These are phyloP conservation scores for Pteropus alecto DNA, from an alignment of 2,113 vertebrate species.

Conservation along the genomic window DNA sequence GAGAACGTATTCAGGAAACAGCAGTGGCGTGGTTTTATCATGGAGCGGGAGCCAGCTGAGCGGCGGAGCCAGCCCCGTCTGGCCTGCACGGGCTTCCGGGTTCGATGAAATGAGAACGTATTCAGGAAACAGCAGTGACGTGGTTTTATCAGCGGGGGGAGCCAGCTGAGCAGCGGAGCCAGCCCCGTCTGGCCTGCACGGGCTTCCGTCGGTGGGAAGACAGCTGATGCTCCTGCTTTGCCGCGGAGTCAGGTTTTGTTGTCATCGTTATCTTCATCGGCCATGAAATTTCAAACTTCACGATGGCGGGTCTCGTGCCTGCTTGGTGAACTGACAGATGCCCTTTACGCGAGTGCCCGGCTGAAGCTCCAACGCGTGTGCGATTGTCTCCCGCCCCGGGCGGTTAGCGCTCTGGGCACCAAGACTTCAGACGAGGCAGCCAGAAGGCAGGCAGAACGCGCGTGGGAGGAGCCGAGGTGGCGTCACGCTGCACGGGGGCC, in stretches of 20 bases:
- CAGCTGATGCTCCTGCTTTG: not conserved
- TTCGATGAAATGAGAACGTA: slow-evolving; percentile 67
- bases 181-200: too few species aligned
- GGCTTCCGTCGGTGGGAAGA: too few species aligned
- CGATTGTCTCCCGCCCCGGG: fast-evolving
- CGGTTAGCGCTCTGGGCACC: not conserved
- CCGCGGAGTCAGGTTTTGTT: too few species aligned
- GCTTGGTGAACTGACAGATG: fast-evolving
- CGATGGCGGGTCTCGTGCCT: not conserved
- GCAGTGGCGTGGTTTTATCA: slow-evolving; percentile 50
- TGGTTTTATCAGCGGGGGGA: not conserved
- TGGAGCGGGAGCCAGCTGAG: slow-evolving; percentile 55
- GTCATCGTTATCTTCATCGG: too few species aligned
- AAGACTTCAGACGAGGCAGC: not conserved
- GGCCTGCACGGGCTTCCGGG: not conserved
- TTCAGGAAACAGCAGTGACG: slow-evolving; percentile 61
- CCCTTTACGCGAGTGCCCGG: fast-evolving
- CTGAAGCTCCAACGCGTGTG: fast-evolving
- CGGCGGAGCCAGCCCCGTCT: not conserved
- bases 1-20: slow-evolving; percentile 51
- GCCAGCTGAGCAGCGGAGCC: slow-evolving; percentile 37
- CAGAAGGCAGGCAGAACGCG: not conserved
- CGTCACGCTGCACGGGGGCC: not conserved
- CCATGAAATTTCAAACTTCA: not conserved
- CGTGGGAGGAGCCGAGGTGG: too few species aligned